Conservation (phyloP, 2,113 vertebrate genomes). For the Gymnobelideus leadbeateri region DNA sequence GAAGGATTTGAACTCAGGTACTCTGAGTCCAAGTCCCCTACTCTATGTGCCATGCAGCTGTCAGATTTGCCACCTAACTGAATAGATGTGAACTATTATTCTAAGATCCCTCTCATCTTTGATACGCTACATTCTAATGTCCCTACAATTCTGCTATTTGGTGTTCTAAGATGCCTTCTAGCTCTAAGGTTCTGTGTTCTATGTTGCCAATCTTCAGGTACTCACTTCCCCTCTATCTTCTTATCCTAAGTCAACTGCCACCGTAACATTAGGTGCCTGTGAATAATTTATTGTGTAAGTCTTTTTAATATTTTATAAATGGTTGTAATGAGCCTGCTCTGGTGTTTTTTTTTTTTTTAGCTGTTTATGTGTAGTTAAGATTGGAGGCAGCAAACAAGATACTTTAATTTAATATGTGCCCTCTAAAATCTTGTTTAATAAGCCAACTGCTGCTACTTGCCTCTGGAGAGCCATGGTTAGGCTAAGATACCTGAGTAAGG, state of each 20-base stretch:
- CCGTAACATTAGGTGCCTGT: conserved; percentile 62
- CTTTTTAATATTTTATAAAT: conserved; percentile 84
- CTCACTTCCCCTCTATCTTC: not conserved
- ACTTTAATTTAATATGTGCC: conserved; percentile 65
- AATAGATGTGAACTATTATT: not conserved
- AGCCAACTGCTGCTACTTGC: conserved; percentile 32
- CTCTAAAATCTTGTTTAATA: conserved; percentile 64
- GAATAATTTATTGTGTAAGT: conserved; percentile 82
- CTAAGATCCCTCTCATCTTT: not conserved
- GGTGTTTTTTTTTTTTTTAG: conserved; percentile 66
- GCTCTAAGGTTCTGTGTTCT: not conserved
- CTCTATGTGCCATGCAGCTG: not conserved
- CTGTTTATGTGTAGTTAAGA: conserved; percentile 75
- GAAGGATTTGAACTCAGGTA: not conserved
- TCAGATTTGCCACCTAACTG: not conserved
- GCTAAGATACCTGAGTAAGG: conserved; percentile 5
- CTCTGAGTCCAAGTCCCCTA: not conserved
- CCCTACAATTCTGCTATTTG: not conserved
- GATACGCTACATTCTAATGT: not conserved
- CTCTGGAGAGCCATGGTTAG: conserved; percentile 46
- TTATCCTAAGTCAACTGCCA: conserved; percentile 49
- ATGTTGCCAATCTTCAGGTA: not conserved
- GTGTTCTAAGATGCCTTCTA: not conserved
- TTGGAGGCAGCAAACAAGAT: conserved; percentile 52
- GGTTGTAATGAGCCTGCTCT: conserved; percentile 66